Conservation (phyloP, 2,113 vertebrate genomes). For the rat (Rattus norvegicus) region GRCr8 NC_086023.1:80943001-80943500, state of each 20-base stretch:
- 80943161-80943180: not conserved
- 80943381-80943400: not conserved
- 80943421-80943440: not conserved
- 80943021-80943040: not conserved
- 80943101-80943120: not conserved
- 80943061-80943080: not conserved
- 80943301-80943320: conserved; percentile 87
- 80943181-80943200: not conserved
- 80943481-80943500: not conserved
- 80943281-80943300: conserved; percentile 85
- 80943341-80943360: conserved; percentile 91
- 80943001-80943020: conserved; percentile 61
- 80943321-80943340: conserved; percentile 85
- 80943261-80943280: conserved; percentile 87
- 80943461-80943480: not conserved
- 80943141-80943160: not conserved
- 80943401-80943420: not conserved
- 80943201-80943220: conserved; percentile 73
- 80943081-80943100: not conserved
- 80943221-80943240: conserved; percentile 85
- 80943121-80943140: too few species aligned
- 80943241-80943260: conserved; percentile 89
- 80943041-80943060: not conserved
- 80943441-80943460: not conserved
- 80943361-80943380: not conserved